Base-by-base conservation (phyloP, 2,113 vertebrate genomes). In the Scalopus aquaticus region DNA sequence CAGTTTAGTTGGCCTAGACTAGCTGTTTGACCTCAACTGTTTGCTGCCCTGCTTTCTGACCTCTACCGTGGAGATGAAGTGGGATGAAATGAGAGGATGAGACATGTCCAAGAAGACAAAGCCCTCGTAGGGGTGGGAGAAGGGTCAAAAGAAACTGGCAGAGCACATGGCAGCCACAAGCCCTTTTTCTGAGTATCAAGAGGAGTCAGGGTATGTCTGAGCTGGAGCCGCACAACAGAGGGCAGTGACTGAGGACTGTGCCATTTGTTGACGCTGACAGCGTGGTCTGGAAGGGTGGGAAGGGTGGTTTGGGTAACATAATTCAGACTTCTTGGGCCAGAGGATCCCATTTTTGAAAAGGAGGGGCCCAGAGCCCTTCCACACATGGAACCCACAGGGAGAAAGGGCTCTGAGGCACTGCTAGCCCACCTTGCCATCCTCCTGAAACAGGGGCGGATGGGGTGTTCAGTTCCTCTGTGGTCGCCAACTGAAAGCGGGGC, bases 361-460 rank as follows among this genome's bases (percentile, higher is more conserved):
- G 24, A 56, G 62, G 37, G 35, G 39, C 30, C 13, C 0, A 17
- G 10, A 24, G 1, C 44, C 20, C 0, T 58, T 77, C 51, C 54
- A 81, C 15, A 51, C 58, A 37, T 5, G 10, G 46, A 20, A 6
- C 32, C 65, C 15, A 1, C 5, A 26, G 17, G 51, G 24, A 15
- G 37, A 35, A 54, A 1, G 9, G 30, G 46, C 35, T 39, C 13
- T 54, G 22, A 70, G 51, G 67, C 1, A 0, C 7, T 37, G 4
- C 46, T 1, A 2, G 1, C 4, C 39, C 44, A 10, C 37, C 9
- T 37, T 0, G 17, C 32, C n/a, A 8, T 28, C 30, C 1, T 44
- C 44, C 44, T 9, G 44, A n/a, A n/a, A n/a, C n/a, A n/a, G n/a
- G n/a, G n/a, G n/a, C n/a, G n/a, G n/a, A n/a, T n/a, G n/a, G n/a